These are phyloP conservation scores for Rhadina sibilatrix DNA, from an alignment of 2,113 vertebrate species.

Conservation along the genomic window DNA sequence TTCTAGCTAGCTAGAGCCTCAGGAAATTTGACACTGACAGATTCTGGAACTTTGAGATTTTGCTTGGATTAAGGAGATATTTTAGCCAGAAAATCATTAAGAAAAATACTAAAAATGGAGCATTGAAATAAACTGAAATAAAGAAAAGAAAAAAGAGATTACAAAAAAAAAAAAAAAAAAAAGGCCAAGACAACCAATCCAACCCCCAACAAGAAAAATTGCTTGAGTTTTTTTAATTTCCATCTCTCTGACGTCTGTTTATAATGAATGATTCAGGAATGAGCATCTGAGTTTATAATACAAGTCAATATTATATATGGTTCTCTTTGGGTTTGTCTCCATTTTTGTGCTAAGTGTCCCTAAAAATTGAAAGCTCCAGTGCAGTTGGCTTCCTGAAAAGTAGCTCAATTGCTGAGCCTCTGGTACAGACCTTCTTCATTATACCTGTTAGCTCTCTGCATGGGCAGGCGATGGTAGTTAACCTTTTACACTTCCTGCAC, in stretches of 20 bases:
- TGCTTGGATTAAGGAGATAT: background rate
- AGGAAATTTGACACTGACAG: background rate
- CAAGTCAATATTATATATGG: background rate
- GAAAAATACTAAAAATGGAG: background rate
- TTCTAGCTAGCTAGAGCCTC: background rate
- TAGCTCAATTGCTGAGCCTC: background rate
- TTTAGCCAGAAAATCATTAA: background rate
- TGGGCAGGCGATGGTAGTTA: rapidly evolving
- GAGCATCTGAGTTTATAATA: background rate
- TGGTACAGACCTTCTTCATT: background rate
- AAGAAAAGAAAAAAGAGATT: background rate
- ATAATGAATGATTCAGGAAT: background rate
- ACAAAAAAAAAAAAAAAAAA: too few species aligned
- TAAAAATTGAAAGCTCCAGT: background rate
- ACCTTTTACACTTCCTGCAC: background rate
- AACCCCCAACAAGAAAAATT: background rate
- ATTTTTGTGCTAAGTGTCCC: background rate
- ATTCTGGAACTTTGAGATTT: background rate
- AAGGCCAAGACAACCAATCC: rapidly evolving
- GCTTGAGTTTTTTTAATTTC: background rate
- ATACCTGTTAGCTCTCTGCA: background rate
- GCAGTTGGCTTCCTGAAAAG: background rate
- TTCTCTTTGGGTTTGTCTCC: background rate
- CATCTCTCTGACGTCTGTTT: background rate
- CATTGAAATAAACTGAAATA: background rate